Percentiles rank a stretch among this genome's conserved stretches.
These are phyloP conservation scores for Empidonax traillii DNA, from an alignment of 2,113 vertebrate genomes.

Conservation along the genomic window DNA sequence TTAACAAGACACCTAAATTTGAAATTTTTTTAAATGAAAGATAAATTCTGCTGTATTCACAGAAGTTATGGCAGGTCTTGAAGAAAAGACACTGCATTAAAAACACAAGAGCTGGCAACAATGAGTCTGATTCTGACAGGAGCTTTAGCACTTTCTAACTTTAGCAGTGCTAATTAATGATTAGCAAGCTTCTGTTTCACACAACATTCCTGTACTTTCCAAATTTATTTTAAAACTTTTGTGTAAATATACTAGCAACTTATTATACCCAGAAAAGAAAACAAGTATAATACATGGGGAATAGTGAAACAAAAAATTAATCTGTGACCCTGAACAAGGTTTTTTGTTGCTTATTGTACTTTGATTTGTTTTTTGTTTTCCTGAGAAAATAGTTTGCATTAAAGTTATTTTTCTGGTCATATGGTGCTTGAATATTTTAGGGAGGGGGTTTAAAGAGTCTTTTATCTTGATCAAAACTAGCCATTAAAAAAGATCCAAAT, in stretches of 20 bases:
- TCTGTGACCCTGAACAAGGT: not conserved
- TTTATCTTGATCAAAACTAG: not conserved
- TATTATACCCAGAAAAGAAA: not conserved
- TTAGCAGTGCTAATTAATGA: constrained; percentile 24
- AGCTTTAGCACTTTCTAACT: constrained; percentile 8
- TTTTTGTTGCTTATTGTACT: not conserved
- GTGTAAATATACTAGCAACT: not conserved
- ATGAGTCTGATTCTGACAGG: not conserved
- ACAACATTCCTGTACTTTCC: not conserved
- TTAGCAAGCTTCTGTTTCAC: constrained; percentile 1
- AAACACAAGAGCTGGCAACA: not conserved
- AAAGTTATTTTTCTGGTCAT: not conserved
- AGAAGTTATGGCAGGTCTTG: not conserved
- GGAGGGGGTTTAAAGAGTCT: not conserved
- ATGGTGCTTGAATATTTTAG: not conserved
- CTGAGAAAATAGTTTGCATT: not conserved
- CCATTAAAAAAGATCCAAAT: not conserved
- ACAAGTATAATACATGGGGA: not conserved
- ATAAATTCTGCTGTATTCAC: not conserved
- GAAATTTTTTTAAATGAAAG: not conserved
- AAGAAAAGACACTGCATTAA: not conserved
- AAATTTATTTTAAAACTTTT: not conserved
- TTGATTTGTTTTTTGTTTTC: not conserved
- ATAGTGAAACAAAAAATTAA: not conserved
- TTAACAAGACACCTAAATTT: not conserved